Evolutionary conservation across 2,797 vertebrate genomes (phyloP), one percentile per base, ranked within the genome.

Genomic region (Eutrigla gurnardus): DNA sequence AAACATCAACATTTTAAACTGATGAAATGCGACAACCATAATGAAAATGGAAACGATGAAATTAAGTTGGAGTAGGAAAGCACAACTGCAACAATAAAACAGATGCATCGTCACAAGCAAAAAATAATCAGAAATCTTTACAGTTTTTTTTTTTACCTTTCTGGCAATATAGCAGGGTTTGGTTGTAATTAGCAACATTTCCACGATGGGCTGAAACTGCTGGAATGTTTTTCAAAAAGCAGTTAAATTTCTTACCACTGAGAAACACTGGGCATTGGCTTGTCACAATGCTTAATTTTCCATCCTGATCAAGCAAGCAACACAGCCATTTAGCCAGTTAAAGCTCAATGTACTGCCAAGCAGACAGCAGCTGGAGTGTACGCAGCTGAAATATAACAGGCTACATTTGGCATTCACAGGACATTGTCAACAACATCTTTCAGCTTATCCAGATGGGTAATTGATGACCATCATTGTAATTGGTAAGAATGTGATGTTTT

Each of bases 291-390:
- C 43, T 76, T 76, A 77, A 82, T 86, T 88, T 86, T 77, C 74
- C 80, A 78, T 11, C 58, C 55, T 57, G 74, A 86, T 78, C 84
- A 77, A 77, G 83, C 65, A 75, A 88, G 73, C 78, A 60, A 39
- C 81, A 58, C n/a, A 17, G 53, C 72, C 71, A 73, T 84, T 85
- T 81, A 90, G 80, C 67, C 75, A 67, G 78, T 83, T 71, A 71
- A 25, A 73, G 70, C 73, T 83, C 43, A 15, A 78, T 77, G 76
- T 64, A 42, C 73, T 90, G 90, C 88, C 87, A 89, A 89, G 81
- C 78, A 76, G 73, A 75, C 76, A 80, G 86, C 91, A 90, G 86
- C 86, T 91, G 89, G 83, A 88, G 74, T 58, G 73, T 66, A 69
- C 25, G 52, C 65, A 81, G 78, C 70, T 62, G 65, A 84, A 86